Base-by-base conservation (phyloP, 2,797 vertebrate species). In the Pteropus rufus region DNA sequence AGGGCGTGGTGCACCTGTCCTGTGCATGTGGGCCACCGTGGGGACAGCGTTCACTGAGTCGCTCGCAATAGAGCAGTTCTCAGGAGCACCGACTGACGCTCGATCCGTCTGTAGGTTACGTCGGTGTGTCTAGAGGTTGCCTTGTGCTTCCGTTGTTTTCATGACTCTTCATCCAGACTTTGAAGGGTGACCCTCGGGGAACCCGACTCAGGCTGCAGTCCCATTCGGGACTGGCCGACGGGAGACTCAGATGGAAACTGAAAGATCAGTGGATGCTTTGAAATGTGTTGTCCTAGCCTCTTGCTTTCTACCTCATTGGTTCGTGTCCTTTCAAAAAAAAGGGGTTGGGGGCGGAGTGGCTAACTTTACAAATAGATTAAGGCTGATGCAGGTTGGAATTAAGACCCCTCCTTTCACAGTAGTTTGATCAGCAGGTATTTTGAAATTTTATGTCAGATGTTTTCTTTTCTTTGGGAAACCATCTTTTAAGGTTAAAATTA, bases 11-110 rank as follows among this genome's bases (percentile, higher is more conserved):
- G 26, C 26, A 0, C 23, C 49, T n/a, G 10, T 29, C n/a, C 36
- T 0, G 1, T 21, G 34, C n/a, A 0, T 9, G 58, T 21, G 9
- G 46, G 0, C 36, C 14, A 0, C 5, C 0, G 10, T 34, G 36
- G 44, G 44, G 9, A 8, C 44, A 10, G 44, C 10, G 9, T 8
- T 70, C 23, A 54, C 77, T 3, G 16, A 8, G 36, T 84, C 7
- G 49, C 15, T 92, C 29, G 8, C 29, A 24, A 70, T 21, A 72
- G 29, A 21, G 52, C 58, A 12, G 46, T 60, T 65, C 39, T 88
- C 41, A 12, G 52, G 84, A 92, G 31, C 56, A 6, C 29, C 26
- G 73, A 19, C 44, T 36, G 60, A 34, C 62, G 54, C 41, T 54
- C 52, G 16, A 15, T 44, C 10, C 1, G 3, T 26, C 80, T 83